Base-by-base conservation (phyloP, 2,113 vertebrate genomes). In the Cochlearius cochlearius region DNA sequence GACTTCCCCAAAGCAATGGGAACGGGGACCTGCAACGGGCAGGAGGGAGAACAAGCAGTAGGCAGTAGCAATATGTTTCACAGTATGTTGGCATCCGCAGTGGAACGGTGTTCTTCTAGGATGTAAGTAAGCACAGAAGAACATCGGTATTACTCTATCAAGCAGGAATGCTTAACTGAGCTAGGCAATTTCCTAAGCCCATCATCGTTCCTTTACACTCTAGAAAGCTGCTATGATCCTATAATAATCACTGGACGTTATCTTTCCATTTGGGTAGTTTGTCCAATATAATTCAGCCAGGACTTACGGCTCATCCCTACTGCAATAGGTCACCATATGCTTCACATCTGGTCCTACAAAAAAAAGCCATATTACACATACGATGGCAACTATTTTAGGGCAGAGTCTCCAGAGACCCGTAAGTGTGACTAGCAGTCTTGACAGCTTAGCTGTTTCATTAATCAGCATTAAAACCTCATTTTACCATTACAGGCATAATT, bases 321-420 rank as follows among this genome's bases (percentile, higher is more conserved):
- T 84, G 75, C 43, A 79, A 86, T 45, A 91, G 90, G 95, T 96
- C 94, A 96, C 95, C 96, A 95, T 97, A 96, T 96, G 95, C 73
- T 96, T 90, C 94, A 93, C 97, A 97, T 90, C 96, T 97, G 96
- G 83, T 76, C 92, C 92, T 86, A 60, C 86, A 75, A 49, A 95
- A 87, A 87, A 88, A 83, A 81, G 64, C 82, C 84, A 29, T 74
- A 87, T 91, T 93, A 87, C 80, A 80, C n/a, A 49, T 15, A 75
- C 2, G 52, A 92, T 81, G 88, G 52, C 77, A 93, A 63, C 63
- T 94, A 41, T 80, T 93, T 96, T 77, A 75, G 77, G 90, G 43
- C 29, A 90, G 73, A 67, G 39, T 30, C 95, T 93, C 86, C 76
- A 81, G 95, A 89, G 91, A 60, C 81, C 32, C 26, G 0, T 66